phyloP scores from a whole-genome alignment of 2,888 invertebrate species.

The Rhodophaea formosa region DNA sequence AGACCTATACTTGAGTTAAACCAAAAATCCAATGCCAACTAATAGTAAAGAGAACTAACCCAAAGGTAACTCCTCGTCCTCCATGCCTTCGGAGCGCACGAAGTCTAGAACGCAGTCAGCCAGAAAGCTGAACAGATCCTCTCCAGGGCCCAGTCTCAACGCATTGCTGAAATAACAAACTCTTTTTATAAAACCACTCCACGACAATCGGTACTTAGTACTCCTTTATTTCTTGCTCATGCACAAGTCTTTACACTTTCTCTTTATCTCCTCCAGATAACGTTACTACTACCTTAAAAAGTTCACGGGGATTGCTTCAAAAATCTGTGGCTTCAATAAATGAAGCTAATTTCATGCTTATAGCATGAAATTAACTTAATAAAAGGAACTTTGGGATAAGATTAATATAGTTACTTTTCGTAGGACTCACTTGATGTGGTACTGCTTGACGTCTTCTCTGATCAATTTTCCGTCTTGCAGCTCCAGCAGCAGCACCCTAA shows the following conservation, averaged over 20 bases:
- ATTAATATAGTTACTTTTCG: neutral
- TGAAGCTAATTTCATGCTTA: no score
- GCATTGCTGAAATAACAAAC: constrained; percentile 64
- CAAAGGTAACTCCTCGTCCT: constrained; percentile 81
- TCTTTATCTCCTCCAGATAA: no score
- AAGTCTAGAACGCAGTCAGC: constrained; percentile 88
- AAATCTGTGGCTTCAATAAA: no score
- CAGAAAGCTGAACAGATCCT: constrained; percentile 86
- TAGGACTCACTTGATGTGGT: constrained; percentile 71
- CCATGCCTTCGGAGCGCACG: constrained; percentile 81
- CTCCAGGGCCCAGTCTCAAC: constrained; percentile 83
- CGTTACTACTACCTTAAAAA: no score
- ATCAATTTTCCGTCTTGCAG: constrained; percentile 78
- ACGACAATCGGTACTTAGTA: no score
- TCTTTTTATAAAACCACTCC: neutral
- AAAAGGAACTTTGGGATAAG: no score
- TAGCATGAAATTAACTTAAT: no score
- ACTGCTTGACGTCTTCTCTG: constrained; percentile 83
- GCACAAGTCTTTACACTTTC: no score
- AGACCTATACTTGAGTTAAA: no score
- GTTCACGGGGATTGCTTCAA: no score
- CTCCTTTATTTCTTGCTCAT: no score
- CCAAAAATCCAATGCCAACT: no score
- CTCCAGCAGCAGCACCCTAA: constrained; percentile 85
- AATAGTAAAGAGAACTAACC: constrained; percentile 71